These are phyloP conservation scores for Microchirus variegatus DNA, from an alignment of 2,797 vertebrate genomes.

Conservation along the genomic window DNA sequence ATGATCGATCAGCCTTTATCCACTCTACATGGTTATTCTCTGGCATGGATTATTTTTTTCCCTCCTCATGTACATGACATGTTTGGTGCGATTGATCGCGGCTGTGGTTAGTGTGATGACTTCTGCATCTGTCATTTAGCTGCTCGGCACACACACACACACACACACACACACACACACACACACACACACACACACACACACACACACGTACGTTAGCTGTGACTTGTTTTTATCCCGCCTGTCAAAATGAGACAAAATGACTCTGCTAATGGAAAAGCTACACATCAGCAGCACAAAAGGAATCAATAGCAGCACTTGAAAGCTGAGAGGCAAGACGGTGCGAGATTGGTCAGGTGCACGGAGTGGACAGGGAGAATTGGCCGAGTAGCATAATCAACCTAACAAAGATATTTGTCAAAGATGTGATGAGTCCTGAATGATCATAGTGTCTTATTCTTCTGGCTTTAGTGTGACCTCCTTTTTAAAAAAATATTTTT, in stretches of 20 bases:
- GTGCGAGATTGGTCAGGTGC: constrained; percentile 2
- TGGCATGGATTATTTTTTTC: constrained; percentile 11
- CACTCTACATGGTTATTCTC: not conserved
- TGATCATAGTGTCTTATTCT: not conserved
- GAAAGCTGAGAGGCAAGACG: constrained; percentile 6
- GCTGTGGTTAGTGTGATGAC: not conserved
- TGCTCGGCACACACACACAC: no score
- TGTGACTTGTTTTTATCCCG: constrained; percentile 24
- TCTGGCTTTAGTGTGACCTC: no score
- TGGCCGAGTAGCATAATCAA: constrained; percentile 30
- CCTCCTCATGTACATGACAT: constrained; percentile 14
- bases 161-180: no score
- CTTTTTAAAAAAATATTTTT: no score
- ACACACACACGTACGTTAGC: no score
- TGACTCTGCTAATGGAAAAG: constrained; percentile 30
- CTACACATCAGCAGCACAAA: constrained; percentile 6
- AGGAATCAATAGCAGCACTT: constrained; percentile 33
- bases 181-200: no score
- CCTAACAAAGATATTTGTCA: constrained; percentile 13
- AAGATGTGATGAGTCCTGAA: constrained; percentile 9
- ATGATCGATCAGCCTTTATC: constrained; percentile 15
- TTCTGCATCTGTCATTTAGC: constrained; percentile 16
- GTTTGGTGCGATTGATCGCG: constrained; percentile 21
- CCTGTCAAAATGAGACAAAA: constrained; percentile 42
- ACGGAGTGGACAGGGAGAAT: constrained; percentile 1